Conservation (phyloP, 92 coral and sea anemone genomes). For the Phenganax subtilis region DNA sequence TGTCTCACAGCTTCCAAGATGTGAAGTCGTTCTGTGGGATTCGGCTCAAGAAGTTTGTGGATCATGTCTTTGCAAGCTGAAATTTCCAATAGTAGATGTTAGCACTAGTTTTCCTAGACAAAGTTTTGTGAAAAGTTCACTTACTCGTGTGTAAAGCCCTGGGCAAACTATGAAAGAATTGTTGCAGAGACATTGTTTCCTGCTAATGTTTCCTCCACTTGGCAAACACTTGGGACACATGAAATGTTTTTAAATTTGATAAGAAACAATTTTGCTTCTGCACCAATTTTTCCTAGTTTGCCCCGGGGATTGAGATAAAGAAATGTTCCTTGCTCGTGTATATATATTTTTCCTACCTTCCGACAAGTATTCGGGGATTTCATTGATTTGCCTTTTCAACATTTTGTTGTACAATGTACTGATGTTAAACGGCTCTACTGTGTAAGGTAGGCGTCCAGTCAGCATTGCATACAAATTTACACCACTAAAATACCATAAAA, state of each 20-base stretch:
- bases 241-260: not conserved
- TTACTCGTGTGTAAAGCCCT: not conserved
- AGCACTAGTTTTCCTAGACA: not conserved
- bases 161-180: too few species aligned
- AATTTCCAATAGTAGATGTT: not conserved
- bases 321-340: not conserved
- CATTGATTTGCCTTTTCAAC: slow-evolving; percentile 82
- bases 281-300: too few species aligned
- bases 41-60: slow-evolving; percentile 67
- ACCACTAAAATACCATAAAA: slow-evolving; percentile 54
- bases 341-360: slow-evolving; percentile 52
- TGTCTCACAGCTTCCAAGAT: slow-evolving; percentile 71
- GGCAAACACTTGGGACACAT: too few species aligned
- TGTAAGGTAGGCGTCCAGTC: slow-evolving; percentile 94
- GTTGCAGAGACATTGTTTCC: too few species aligned
- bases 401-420: slow-evolving; percentile 89
- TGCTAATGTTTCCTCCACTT: too few species aligned
- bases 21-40: slow-evolving; percentile 70
- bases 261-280: not conserved
- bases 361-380: slow-evolving; percentile 82
- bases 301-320: too few species aligned
- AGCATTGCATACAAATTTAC: slow-evolving; percentile 97
- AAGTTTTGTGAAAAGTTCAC: not conserved
- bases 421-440: slow-evolving; percentile 96
- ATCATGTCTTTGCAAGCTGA: slow-evolving; percentile 80